Evolutionary conservation across 2,888 invertebrate genomes (phyloP), one percentile per base, ranked within the genome.

Genomic region (Operophtera brumata): DNA sequence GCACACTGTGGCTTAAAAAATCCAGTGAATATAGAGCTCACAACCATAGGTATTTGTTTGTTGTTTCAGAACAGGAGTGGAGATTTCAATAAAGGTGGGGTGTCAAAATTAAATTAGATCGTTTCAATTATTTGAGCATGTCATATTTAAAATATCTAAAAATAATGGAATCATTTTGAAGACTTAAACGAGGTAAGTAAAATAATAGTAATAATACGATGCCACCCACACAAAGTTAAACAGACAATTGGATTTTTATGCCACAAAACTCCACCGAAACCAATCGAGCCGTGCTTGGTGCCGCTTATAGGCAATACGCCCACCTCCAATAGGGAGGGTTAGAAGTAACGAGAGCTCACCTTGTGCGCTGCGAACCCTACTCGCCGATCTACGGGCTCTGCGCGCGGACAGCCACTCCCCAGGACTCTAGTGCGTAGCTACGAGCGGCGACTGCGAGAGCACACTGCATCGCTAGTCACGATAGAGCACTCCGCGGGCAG

Each of bases 341-440:
- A 35, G 39, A 46, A 47, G 43, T 47, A 84, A 86, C 84, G 77
- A 86, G 87, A 87, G 88, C 87, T 87, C 89, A 84, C 88, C 86
- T 89, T 90, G 90, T 90, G 90, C 90, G 90, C 86, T 88, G 88
- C 89, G 84, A 86, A 86, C 86, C 86, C 87, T 86, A 87, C 84
- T 71, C 73, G 81, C 59, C 65, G 60, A 64, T 54, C 59, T 61
- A 54, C 32, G 2, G 32, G n/a, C 47, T 1, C 30, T 11, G 14
- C 39, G 11, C 14, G 26, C 34, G 43, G 37, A 14, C n/a, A 0
- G 35, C n/a, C n/a, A 34, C 11, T 34, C 20, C 20, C 20, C 20
- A 20, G 20, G 20, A 20, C 20, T 20, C 20, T 2, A 20, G 20
- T 20, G 20, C 20, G 20, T 20, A 20, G 2, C 4, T 20, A 20